Base-by-base conservation (phyloP, 1,140 invertebrate species). In the Trypoxylus dichotomus region DNA sequence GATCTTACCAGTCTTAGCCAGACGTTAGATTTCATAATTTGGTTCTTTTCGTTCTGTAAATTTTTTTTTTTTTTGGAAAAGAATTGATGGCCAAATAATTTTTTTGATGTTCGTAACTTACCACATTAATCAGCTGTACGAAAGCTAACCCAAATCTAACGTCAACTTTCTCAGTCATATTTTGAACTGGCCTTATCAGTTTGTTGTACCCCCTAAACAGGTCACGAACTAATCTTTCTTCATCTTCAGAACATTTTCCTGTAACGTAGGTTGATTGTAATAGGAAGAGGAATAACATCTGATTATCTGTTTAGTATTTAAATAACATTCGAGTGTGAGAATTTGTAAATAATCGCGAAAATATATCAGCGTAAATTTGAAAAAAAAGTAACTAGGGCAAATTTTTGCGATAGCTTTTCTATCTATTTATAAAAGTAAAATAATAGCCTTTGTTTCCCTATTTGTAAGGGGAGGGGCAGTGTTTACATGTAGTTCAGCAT, bases 1-100 rank as follows among this genome's bases (percentile, higher is more conserved):
- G 0, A 73, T 89, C 89, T 91, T 87, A 93, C 96, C 89, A 98
- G 91, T 87, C 96, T 91, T 84, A 98, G 89, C 97, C 97, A 99
- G 41, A 99, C 97, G 87, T 99, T 99, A 10, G 97, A 97, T 88
- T 98, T 99, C 97, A 98, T 98, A 83, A 99, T 97, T 90, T 99
- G 97, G 89, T 98, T 98, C 87, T 98, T 98, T 88, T 99, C 97
- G 85, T 99, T 98, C 97, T 99, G 89, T 79, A 93, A 85, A 29
- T 71, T 68, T 75, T 15, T 74, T n/a, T 58, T 58, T n/a, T 15
- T n/a, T 58, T 58, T 58, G n/a, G 5, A 21, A 58, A 19, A 79
- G 75, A 77, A n/a, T 47, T 25, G 72, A 27, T 72, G 13, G 10
- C 41, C 58, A 42, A 19, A 74, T 15, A 60, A 71, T 79, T 58